Evolutionary conservation across 2,888 invertebrate genomes (phyloP).

Genomic region (Rhorus exstirpatorius): DNA sequence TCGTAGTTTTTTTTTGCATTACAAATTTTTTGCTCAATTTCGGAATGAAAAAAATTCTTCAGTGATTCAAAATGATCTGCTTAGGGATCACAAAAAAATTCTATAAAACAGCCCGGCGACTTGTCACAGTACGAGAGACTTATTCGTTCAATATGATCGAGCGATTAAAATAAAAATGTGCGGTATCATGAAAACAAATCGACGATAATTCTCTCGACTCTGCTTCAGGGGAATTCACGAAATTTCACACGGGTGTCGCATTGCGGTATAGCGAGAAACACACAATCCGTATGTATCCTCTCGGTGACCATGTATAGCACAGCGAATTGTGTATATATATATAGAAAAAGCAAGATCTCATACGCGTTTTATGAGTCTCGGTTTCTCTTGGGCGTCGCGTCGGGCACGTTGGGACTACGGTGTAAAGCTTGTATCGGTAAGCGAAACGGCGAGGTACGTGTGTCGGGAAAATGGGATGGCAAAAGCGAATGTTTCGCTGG

Average conservation of each 20-base stretch:
- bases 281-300: not conserved
- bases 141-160: too few relatives aligned
- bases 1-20: too few relatives aligned
- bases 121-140: too few relatives aligned
- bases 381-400: slow-evolving; percentile 2
- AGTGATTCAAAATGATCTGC: too few relatives aligned
- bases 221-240: not conserved
- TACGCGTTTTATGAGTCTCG: slow-evolving; percentile 56
- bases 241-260: slow-evolving; percentile 47
- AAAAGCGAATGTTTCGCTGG: slow-evolving; percentile 53
- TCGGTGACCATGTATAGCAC: too few relatives aligned
- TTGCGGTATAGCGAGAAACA: slow-evolving; percentile 44
- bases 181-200: not conserved
- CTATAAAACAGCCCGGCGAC: too few relatives aligned
- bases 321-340: not conserved
- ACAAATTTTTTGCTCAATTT: too few relatives aligned
- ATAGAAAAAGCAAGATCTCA: slow-evolving; percentile 43
- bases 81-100: too few relatives aligned
- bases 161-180: not conserved
- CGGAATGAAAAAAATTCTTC: too few relatives aligned
- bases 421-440: slow-evolving; percentile 79
- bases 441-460: slow-evolving; percentile 44
- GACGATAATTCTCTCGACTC: not conserved
- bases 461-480: slow-evolving; percentile 58
- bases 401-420: slow-evolving; percentile 70